Conservation (phyloP, 2,888 invertebrate species). For the Pollenia amentaria region DNA sequence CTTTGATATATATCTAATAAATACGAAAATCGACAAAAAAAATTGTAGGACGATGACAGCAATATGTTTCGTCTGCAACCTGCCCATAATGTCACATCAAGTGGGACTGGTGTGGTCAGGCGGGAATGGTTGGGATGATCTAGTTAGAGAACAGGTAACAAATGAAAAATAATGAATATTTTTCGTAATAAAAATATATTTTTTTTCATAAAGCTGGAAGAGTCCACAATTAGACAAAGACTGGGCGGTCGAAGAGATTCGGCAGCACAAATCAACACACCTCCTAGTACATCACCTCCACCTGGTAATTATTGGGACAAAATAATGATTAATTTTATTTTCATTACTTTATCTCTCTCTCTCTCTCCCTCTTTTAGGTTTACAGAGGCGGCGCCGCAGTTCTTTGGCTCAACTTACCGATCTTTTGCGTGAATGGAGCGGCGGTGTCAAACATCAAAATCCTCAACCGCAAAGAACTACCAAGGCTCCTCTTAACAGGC, state of each 20-base stretch:
- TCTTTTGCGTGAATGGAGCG: constrained; percentile 94
- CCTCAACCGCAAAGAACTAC: constrained; percentile 74
- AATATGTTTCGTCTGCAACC: constrained; percentile 98
- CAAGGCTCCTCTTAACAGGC: constrained; percentile 90
- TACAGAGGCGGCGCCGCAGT: constrained; percentile 91
- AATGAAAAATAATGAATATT: not conserved
- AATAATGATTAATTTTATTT: not conserved
- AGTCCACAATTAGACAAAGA: constrained; percentile 92
- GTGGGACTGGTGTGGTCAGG: constrained; percentile 97
- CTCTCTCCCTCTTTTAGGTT: constrained; percentile 83
- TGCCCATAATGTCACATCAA: constrained; percentile 97
- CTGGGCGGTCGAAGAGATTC: constrained; percentile 94
- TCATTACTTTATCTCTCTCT: constrained; percentile 42
- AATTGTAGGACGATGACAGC: constrained; percentile 94
- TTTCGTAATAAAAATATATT: not conserved
- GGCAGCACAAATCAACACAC: constrained; percentile 95
- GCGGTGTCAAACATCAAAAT: constrained; percentile 85
- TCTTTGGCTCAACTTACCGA: constrained; percentile 95
- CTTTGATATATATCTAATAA: not conserved
- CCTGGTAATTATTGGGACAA: constrained; percentile 75
- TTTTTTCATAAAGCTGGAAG: constrained; percentile 86
- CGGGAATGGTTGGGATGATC: constrained; percentile 97
- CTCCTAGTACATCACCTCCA: constrained; percentile 90
- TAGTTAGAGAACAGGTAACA: constrained; percentile 91
- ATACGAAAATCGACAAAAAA: not conserved